phyloP scores from a whole-genome alignment of 2,113 vertebrate species.

The Trochalopteron elliotii region DNA sequence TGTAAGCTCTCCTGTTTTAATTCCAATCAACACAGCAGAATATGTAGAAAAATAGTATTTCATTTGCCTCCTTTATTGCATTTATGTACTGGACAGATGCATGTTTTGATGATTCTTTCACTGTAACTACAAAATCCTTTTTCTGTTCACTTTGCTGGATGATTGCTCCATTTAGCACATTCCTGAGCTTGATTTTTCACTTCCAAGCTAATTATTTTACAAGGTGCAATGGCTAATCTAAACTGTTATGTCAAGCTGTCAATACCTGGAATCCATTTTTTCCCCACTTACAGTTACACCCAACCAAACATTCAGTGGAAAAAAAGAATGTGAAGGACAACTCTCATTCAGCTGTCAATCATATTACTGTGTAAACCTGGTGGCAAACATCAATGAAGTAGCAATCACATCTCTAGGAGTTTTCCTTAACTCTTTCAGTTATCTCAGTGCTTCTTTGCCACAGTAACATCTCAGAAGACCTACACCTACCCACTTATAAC shows the following conservation, averaged over 20 bases:
- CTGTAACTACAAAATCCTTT: slow-evolving; percentile 18
- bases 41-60: not conserved
- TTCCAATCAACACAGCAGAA: not conserved
- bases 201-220: slow-evolving; percentile 52
- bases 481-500: not conserved
- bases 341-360: not conserved
- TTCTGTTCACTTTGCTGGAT: slow-evolving; percentile 39
- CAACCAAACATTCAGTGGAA: not conserved
- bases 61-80: not conserved
- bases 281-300: not conserved
- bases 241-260: not conserved
- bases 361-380: not conserved
- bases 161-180: slow-evolving; percentile 45
- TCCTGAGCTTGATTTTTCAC: slow-evolving; percentile 8
- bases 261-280: not conserved
- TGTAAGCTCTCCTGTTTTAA: not conserved
- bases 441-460: not conserved
- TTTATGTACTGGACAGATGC: not conserved
- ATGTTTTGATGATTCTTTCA: not conserved
- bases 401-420: not conserved
- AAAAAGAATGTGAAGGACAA: not conserved
- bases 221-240: slow-evolving; percentile 3
- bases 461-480: not conserved
- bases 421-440: not conserved
- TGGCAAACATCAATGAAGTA: not conserved